These are phyloP conservation scores for Phylloscopus trochiloides DNA, from an alignment of 2,113 vertebrate species.

Conservation along the genomic window DNA sequence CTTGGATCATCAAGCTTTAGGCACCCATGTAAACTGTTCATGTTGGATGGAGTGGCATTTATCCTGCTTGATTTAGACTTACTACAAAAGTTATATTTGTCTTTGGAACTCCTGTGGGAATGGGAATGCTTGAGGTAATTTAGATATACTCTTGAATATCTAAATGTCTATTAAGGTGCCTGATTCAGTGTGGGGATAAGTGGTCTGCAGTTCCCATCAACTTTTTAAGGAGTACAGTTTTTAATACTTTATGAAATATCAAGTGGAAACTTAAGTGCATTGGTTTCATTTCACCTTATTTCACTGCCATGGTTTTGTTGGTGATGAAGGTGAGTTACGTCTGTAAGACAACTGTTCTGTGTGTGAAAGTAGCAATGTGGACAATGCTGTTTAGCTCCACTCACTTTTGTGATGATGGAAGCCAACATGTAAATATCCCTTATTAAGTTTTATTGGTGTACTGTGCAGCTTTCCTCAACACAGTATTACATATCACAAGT, in stretches of 20 bases:
- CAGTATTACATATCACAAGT: background rate
- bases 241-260: background rate
- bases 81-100: background rate
- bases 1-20: background rate
- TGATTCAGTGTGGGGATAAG: background rate
- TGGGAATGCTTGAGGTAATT: background rate
- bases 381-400: background rate
- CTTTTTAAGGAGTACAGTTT: background rate
- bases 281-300: background rate
- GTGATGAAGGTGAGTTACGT: background rate
- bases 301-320: background rate
- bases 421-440: background rate
- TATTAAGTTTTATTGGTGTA: background rate
- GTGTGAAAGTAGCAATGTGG: background rate
- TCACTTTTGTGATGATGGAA: background rate
- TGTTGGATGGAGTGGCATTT: background rate
- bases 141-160: background rate
- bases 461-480: background rate
- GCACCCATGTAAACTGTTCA: accelerated
- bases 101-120: background rate
- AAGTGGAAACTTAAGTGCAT: background rate
- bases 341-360: background rate
- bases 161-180: background rate
- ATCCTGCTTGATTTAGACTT: background rate
- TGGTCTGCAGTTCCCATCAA: background rate